Evolutionary conservation across 2,888 invertebrate genomes (phyloP).

Genomic region (Mythimna pallens): DNA sequence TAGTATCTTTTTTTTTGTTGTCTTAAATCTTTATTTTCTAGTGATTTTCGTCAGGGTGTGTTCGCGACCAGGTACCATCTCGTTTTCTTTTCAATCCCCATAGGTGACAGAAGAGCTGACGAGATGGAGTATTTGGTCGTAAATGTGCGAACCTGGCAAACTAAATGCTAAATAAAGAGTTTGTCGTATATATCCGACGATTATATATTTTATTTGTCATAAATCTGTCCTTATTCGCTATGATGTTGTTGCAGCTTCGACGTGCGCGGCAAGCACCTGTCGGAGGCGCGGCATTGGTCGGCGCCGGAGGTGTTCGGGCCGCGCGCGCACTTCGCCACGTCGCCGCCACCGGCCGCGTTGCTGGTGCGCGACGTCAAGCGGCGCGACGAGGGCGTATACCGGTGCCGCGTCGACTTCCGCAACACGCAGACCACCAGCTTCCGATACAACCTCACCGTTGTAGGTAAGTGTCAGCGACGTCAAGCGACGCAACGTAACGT

Average conservation of each 20-base stretch:
- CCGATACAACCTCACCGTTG: conserved; percentile 95
- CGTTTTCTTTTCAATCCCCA: too few species aligned
- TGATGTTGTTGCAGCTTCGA: conserved; percentile 93
- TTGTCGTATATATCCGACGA: too few species aligned
- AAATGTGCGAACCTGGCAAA: too few species aligned
- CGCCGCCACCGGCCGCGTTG: conserved; percentile 95
- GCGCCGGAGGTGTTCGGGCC: conserved; percentile 96
- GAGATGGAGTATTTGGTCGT: too few species aligned
- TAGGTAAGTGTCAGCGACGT: conserved; percentile 17
- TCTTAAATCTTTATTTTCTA: background rate
- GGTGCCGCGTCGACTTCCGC: conserved; percentile 97
- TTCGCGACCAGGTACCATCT: too few species aligned
- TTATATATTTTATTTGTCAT: background rate
- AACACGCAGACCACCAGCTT: conserved; percentile 97
- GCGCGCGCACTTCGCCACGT: conserved; percentile 95
- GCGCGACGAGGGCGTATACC: conserved; percentile 96
- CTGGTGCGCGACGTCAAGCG: conserved; percentile 94
- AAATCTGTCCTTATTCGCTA: background rate
- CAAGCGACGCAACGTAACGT: too few species aligned
- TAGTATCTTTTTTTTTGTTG: background rate
- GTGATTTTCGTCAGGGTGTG: too few species aligned
- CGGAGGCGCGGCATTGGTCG: conserved; percentile 96
- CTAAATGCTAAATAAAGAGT: too few species aligned
- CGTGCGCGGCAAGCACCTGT: conserved; percentile 95
- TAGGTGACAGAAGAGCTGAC: too few species aligned